Conservation (phyloP, 1,140 invertebrate genomes). For the Heliothis virescens region DNA sequence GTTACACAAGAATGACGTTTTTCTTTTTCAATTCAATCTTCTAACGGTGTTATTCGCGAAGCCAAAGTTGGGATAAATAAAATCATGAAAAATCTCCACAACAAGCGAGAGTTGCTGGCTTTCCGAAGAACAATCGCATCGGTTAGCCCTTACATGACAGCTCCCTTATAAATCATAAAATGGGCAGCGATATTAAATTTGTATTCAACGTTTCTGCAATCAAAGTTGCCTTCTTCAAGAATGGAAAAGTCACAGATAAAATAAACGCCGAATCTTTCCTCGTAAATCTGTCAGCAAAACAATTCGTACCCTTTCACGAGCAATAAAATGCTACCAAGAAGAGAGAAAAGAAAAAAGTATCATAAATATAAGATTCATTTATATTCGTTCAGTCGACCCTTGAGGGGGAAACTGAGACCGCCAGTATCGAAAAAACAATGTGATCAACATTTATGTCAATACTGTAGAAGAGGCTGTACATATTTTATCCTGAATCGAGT, state of each 20-base stretch:
- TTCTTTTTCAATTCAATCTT: background rate
- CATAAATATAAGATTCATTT: conserved; percentile 86
- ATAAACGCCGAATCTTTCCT: conserved; percentile 83
- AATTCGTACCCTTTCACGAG: conserved; percentile 85
- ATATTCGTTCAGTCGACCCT: conserved; percentile 82
- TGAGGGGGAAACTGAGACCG: conserved; percentile 68
- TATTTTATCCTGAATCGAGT: conserved; percentile 33
- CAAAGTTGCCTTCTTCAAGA: conserved; percentile 60
- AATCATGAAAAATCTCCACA: conserved; percentile 15
- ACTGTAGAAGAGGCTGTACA: conserved; percentile 44
- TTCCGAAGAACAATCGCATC: conserved; percentile 20
- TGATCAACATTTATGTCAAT: conserved; percentile 57
- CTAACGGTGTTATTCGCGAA: background rate
- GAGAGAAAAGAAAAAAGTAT: conserved; percentile 81
- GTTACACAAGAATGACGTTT: no score
- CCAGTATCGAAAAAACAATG: conserved; percentile 65
- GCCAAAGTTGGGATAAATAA: background rate
- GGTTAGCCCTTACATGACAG: conserved; percentile 29
- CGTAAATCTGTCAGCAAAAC: conserved; percentile 85
- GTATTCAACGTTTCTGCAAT: conserved; percentile 55
- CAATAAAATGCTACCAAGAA: conserved; percentile 84
- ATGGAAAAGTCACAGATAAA: conserved; percentile 76
- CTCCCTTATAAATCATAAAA: conserved; percentile 47
- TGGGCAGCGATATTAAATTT: conserved; percentile 53
- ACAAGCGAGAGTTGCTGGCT: background rate